Percentiles rank a stretch among this genome's conserved stretches.
Evolutionary conservation across 2,113 vertebrate species (phyloP).

Genomic region (Empidonax alnorum): DNA sequence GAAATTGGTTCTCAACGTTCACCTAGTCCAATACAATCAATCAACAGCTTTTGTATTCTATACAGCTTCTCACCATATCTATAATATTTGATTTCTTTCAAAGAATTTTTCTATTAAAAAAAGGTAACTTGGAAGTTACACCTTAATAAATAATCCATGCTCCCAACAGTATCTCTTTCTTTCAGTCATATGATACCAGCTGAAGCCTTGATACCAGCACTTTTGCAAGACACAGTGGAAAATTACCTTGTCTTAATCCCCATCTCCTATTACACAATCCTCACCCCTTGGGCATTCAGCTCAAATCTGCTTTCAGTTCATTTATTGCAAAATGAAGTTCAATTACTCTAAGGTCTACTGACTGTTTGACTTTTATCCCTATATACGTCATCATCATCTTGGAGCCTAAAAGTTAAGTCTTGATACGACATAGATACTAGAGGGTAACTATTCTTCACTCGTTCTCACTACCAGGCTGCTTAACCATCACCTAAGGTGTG

Average conservation of each 20-base stretch:
- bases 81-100: not conserved
- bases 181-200: not conserved
- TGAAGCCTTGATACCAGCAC: not conserved
- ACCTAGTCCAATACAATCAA: not conserved
- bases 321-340: conserved; percentile 17
- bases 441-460: not conserved
- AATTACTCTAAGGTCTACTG: not conserved
- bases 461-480: not conserved
- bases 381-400: not conserved
- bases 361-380: not conserved
- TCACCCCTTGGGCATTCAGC: not conserved
- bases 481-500: not conserved
- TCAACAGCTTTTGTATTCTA: not conserved
- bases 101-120: not conserved
- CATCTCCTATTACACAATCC: not conserved
- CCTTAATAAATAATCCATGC: not conserved
- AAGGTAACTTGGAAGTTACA: not conserved
- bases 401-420: not conserved
- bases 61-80: not conserved
- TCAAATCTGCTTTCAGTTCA: not conserved
- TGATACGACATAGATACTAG: not conserved
- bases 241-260: not conserved
- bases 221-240: conserved; percentile 30
- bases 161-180: not conserved
- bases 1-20: not conserved